Evolutionary conservation across 2,888 invertebrate genomes (phyloP).

Genomic region (Cataglyphis cursor): DNA sequence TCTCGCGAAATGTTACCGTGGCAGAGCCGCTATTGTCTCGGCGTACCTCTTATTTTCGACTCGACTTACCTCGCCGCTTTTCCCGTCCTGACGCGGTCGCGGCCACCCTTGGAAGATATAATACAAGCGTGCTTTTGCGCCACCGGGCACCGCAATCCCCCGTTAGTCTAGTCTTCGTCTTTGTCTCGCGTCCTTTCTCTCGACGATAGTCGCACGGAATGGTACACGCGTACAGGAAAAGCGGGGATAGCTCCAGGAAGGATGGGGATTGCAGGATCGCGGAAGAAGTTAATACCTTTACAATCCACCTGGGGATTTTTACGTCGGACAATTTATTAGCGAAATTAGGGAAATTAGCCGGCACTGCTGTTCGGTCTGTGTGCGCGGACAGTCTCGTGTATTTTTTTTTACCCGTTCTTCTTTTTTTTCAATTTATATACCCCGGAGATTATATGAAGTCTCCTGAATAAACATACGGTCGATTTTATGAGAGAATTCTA

Average conservation of each 20-base stretch:
- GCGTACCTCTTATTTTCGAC: constrained; percentile 64
- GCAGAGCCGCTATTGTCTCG: constrained; percentile 64
- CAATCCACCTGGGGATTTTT: constrained; percentile 82
- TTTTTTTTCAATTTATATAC: constrained; percentile 43
- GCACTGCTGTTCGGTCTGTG: constrained; percentile 58
- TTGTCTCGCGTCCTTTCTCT: not conserved
- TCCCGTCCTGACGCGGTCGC: constrained; percentile 28
- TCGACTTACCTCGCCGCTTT: constrained; percentile 52
- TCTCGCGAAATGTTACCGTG: constrained; percentile 37
- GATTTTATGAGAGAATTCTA: constrained; percentile 55
- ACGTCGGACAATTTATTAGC: constrained; percentile 81
- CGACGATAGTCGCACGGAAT: constrained; percentile 47
- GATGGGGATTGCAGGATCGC: constrained; percentile 66
- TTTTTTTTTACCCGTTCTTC: constrained; percentile 11
- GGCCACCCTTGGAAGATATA: constrained; percentile 48
- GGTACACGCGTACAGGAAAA: constrained; percentile 8
- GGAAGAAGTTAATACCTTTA: constrained; percentile 82
- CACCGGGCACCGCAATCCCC: constrained; percentile 36
- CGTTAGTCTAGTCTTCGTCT: constrained; percentile 27
- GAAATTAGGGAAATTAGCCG: constrained; percentile 83
- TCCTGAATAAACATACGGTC: constrained; percentile 8
- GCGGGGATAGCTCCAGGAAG: constrained; percentile 20
- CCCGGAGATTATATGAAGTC: constrained; percentile 17
- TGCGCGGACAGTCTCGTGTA: constrained; percentile 65
- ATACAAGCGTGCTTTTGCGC: constrained; percentile 51